Percentiles rank a stretch among this genome's conserved stretches.
Conservation (phyloP, 2,797 vertebrate genomes). For the Melanotaenia pygmaea region DNA sequence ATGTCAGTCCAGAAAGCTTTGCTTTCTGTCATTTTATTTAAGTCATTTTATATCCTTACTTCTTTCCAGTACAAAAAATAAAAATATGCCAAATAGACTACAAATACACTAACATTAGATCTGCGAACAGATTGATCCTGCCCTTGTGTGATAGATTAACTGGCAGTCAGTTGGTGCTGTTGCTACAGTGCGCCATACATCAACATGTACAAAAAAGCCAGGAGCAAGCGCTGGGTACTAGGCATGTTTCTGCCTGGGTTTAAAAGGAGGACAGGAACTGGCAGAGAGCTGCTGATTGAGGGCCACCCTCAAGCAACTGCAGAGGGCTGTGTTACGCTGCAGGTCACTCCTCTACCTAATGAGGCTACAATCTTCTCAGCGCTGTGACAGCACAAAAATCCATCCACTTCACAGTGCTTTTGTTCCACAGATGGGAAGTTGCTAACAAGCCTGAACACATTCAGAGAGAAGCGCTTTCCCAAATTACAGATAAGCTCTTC, state of each 20-base stretch:
- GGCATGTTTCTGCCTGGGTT: conserved; percentile 68
- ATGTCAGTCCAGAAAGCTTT: no score
- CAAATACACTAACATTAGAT: conserved; percentile 17
- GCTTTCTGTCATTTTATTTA: background rate
- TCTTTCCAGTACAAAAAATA: background rate
- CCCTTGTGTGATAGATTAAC: conserved; percentile 68
- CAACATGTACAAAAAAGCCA: conserved; percentile 68
- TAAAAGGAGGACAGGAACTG: conserved; percentile 46
- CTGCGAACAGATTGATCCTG: conserved; percentile 54
- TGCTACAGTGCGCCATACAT: conserved; percentile 69
- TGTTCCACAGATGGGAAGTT: conserved; percentile 75
- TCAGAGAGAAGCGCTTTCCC: conserved; percentile 76
- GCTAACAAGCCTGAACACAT: conserved; percentile 85
- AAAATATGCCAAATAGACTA: background rate
- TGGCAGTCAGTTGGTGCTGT: conserved; percentile 64
- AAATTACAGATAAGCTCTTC: conserved; percentile 87
- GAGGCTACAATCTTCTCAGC: conserved; percentile 72
- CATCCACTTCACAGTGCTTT: conserved; percentile 80
- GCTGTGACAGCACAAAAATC: conserved; percentile 78
- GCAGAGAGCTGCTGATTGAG: conserved; percentile 64
- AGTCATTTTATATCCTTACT: background rate
- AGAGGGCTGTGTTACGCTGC: conserved; percentile 49
- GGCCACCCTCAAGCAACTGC: conserved; percentile 56
- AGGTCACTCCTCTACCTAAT: conserved; percentile 70
- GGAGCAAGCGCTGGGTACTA: conserved; percentile 33